phyloP scores from a whole-genome alignment of 2,797 vertebrate genomes.

The Sebastes trivittatus region DNA sequence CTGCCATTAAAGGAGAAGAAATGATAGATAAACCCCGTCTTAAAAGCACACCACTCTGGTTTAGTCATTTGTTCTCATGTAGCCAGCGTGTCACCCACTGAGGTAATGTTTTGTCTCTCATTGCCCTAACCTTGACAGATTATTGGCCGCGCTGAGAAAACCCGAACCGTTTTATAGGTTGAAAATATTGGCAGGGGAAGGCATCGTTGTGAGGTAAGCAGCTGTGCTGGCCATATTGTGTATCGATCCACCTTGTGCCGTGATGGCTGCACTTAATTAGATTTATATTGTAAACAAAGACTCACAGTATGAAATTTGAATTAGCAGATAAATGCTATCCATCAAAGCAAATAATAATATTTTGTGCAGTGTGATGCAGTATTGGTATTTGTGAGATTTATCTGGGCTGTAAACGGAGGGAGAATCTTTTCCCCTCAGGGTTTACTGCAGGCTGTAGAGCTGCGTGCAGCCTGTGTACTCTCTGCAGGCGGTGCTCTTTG shows the following conservation, averaged over 20 bases:
- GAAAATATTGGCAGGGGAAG: slow-evolving; percentile 84
- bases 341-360: slow-evolving; percentile 80
- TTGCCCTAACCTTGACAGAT: slow-evolving; percentile 81
- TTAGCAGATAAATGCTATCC: slow-evolving; percentile 83
- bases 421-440: slow-evolving; percentile 37
- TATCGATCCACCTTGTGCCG: slow-evolving; percentile 86
- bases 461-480: not conserved
- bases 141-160: slow-evolving; percentile 73
- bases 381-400: slow-evolving; percentile 79
- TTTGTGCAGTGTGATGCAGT: slow-evolving; percentile 72
- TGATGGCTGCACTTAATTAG: slow-evolving; percentile 86
- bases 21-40: slow-evolving; percentile 11
- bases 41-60: slow-evolving; percentile 13
- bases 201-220: slow-evolving; percentile 83
- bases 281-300: slow-evolving; percentile 91
- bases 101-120: slow-evolving; percentile 72
- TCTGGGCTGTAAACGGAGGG: slow-evolving; percentile 60
- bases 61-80: slow-evolving; percentile 29
- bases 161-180: slow-evolving; percentile 76
- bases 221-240: slow-evolving; percentile 86
- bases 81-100: slow-evolving; percentile 46
- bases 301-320: slow-evolving; percentile 82
- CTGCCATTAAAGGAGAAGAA: not conserved
- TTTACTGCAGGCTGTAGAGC: slow-evolving; percentile 59
- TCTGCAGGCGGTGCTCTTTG: slow-evolving; percentile 33